Conservation (phyloP, 2,797 vertebrate species). For the Synanceia verrucosa region DNA sequence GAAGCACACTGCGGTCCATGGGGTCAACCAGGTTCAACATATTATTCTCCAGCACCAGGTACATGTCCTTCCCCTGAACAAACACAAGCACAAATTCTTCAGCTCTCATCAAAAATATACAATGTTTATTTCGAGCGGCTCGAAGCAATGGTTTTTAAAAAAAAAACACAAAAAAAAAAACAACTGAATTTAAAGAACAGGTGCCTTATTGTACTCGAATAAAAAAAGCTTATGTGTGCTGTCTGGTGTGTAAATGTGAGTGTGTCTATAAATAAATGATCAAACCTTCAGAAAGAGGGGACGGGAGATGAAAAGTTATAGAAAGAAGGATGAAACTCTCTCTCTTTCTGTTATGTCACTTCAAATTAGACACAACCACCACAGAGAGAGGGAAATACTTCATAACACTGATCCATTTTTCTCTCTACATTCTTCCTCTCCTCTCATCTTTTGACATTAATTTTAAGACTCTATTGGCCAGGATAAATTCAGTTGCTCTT, state of each 20-base stretch:
- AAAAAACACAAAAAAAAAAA: conserved; percentile 12
- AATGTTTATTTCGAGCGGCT: conserved; percentile 30
- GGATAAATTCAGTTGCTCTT: conserved; percentile 8
- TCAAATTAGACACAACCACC: conserved; percentile 55
- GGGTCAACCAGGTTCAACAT: conserved; percentile 96
- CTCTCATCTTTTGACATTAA: conserved; percentile 30
- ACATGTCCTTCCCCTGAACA: conserved; percentile 97
- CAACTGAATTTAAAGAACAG: conserved; percentile 20
- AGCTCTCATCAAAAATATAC: conserved; percentile 26
- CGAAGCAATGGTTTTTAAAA: neutral
- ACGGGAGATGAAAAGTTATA: conserved; percentile 48
- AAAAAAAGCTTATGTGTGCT: conserved; percentile 1
- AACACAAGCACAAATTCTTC: conserved; percentile 34
- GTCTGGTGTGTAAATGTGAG: neutral
- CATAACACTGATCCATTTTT: conserved; percentile 33
- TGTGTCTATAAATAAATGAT: conserved; percentile 66
- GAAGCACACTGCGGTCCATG: conserved; percentile 94
- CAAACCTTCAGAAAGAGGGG: conserved; percentile 31
- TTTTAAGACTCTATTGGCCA: conserved; percentile 6
- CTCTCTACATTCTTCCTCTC: conserved; percentile 1
- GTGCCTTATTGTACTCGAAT: conserved; percentile 15
- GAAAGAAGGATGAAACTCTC: conserved; percentile 39
- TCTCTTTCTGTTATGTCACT: conserved; percentile 46
- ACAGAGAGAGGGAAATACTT: conserved; percentile 23
- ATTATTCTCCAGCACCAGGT: conserved; percentile 95